A percentile compares a stretch with the other conserved stretches of the same genome.
Conservation (phyloP, 2,113 vertebrate genomes). For the Calonectris borealis region DNA sequence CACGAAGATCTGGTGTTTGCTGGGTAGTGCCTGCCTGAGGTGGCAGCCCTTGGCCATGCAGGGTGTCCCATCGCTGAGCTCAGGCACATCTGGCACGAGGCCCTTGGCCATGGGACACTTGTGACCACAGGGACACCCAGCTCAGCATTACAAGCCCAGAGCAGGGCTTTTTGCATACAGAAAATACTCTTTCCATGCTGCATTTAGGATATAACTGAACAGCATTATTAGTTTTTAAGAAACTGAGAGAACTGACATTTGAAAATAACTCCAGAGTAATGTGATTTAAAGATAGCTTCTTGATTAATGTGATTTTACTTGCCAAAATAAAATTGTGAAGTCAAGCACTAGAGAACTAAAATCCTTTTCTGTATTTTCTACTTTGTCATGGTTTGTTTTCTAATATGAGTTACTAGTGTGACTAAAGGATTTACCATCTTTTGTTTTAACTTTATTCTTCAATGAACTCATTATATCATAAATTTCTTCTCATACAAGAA, state of each 20-base stretch:
- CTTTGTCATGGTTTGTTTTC: slow-evolving; percentile 15
- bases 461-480: not conserved
- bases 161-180: fast-evolving
- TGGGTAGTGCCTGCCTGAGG: not conserved
- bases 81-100: fast-evolving
- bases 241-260: not conserved
- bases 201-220: not conserved
- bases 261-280: not conserved
- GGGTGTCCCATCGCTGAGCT: not conserved
- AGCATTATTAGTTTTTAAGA: not conserved
- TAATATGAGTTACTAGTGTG: slow-evolving; percentile 17
- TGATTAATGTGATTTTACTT: slow-evolving; percentile 11
- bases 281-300: not conserved
- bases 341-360: slow-evolving; percentile 11
- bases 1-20: not conserved
- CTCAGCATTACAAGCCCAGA: not conserved
- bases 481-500: not conserved
- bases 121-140: not conserved
- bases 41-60: not conserved
- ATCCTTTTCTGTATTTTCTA: not conserved
- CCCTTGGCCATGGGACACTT: not conserved
- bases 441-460: slow-evolving; percentile 28
- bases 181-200: not conserved
- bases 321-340: slow-evolving; percentile 14
- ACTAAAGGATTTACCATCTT: slow-evolving; percentile 34